A percentile compares a stretch with the other conserved stretches of the same genome.
These are phyloP conservation scores for Ophioninae sp. DNA, from an alignment of 2,888 invertebrate genomes.

Conservation along the genomic window DNA sequence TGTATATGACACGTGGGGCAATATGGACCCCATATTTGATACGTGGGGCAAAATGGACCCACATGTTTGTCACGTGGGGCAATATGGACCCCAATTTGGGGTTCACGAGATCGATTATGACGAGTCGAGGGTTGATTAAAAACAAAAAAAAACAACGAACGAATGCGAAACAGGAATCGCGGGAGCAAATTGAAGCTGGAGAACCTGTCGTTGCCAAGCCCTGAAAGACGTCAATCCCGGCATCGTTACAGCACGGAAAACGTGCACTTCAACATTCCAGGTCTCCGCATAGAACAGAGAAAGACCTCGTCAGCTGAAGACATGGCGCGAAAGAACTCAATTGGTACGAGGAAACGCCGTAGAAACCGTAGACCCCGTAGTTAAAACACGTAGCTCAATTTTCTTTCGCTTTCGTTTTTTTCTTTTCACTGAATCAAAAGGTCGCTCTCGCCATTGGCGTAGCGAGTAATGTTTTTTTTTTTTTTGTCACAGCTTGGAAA, in stretches of 20 bases:
- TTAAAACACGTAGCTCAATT: slow-evolving; percentile 47
- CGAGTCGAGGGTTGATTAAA: too few relatives aligned
- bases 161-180: slow-evolving; percentile 84
- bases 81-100: too few relatives aligned
- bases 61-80: too few relatives aligned
- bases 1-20: too few relatives aligned
- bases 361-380: slow-evolving; percentile 54
- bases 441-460: too few relatives aligned
- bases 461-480: too few relatives aligned
- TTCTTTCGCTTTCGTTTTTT: slow-evolving; percentile 6
- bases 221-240: slow-evolving; percentile 88
- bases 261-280: slow-evolving; percentile 95
- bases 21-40: too few relatives aligned
- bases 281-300: slow-evolving; percentile 91
- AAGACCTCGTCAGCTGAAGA: slow-evolving; percentile 96
- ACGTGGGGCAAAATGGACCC: too few relatives aligned
- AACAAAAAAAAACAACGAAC: neutral
- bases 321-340: slow-evolving; percentile 94
- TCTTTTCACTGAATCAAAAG: neutral
- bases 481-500: too few relatives aligned
- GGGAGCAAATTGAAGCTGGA: slow-evolving; percentile 94
- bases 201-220: slow-evolving; percentile 88
- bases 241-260: slow-evolving; percentile 94
- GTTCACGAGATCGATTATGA: neutral
- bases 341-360: slow-evolving; percentile 82